Evolutionary conservation across 2,113 vertebrate genomes (phyloP), one percentile per base, ranked within the genome.

Genomic region (Phylloscopus trochiloides): DNA sequence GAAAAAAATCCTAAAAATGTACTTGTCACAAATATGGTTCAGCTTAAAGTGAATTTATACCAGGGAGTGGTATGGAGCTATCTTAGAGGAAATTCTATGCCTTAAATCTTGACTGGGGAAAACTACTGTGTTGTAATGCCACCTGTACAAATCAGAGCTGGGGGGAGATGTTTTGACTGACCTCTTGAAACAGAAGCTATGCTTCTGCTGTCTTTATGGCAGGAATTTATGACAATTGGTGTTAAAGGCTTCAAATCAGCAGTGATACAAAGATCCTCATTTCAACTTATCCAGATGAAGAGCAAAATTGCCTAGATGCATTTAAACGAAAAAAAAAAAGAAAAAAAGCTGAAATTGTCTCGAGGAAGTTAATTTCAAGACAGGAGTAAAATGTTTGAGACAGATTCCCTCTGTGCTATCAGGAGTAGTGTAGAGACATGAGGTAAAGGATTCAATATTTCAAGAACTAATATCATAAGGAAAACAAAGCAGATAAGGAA

Each of bases 391-490:
- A 67, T 51, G 17, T 87, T 90, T n/a, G 40, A 90, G 61, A 76
- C 3, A 50, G 71, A 91, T 96, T 92, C 93, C 34, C 55, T 90
- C 48, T 82, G 36, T 79, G 28, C 73, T 88, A 14, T 95, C 73
- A 28, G 71, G 78, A 54, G 10, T 20, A 32, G 22, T 63, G 31
- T n/a, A 57, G 36, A 76, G 68, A 76, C 18, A 36, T 17, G 61
- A 87, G 72, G 57, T n/a, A 55, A 95, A 71, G 94, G 91, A 97
- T 82, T 22, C 61, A 82, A 6, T 96, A 92, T 89, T 96, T 94
- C 75, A 76, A 65, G 40, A 93, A 79, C 40, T 92, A 73, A 61
- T 90, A 79, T 55, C 42, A 25, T 47, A 61, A 72, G 40, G 48
- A 92, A 95, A 97, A 87, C 57, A 94, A 96, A 90, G 52, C 50